Evolutionary conservation across 2,113 vertebrate species (phyloP).

Genomic region (Sinocyclocheilus maitianheensis): DNA sequence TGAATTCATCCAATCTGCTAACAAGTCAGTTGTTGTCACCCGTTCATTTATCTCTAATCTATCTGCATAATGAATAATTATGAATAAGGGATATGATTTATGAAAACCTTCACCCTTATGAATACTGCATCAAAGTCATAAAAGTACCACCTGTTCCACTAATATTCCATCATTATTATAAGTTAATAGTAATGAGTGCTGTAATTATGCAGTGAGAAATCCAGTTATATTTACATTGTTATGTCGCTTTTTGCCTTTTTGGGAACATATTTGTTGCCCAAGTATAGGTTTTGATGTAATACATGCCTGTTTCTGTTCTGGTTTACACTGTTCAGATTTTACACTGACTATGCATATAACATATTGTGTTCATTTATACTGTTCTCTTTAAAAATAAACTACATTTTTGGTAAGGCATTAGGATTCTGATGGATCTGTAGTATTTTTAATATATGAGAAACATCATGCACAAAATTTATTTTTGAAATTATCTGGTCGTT

Average conservation of each 20-base stretch:
- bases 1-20: not conserved
- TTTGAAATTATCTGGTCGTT: not conserved
- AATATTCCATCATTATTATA: not conserved
- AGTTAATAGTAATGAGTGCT: constrained; percentile 2
- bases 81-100: constrained; percentile 24
- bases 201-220: not conserved
- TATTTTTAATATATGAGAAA: not conserved
- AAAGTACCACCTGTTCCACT: not conserved
- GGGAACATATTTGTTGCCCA: not conserved
- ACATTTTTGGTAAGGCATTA: not conserved
- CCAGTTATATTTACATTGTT: not conserved
- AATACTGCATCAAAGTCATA: not conserved
- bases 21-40: not conserved
- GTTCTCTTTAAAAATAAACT: constrained; percentile 21
- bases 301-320: not conserved
- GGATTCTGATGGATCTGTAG: not conserved
- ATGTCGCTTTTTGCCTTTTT: not conserved
- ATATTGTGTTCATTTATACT: not conserved
- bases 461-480: not conserved
- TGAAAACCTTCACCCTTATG: not conserved
- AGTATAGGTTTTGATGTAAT: not conserved
- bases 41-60: not conserved
- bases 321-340: not conserved
- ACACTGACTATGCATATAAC: not conserved
- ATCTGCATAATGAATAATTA: constrained; percentile 25